Evolutionary conservation across 2,113 vertebrate genomes (phyloP).

Genomic region (Xiphias gladius): DNA sequence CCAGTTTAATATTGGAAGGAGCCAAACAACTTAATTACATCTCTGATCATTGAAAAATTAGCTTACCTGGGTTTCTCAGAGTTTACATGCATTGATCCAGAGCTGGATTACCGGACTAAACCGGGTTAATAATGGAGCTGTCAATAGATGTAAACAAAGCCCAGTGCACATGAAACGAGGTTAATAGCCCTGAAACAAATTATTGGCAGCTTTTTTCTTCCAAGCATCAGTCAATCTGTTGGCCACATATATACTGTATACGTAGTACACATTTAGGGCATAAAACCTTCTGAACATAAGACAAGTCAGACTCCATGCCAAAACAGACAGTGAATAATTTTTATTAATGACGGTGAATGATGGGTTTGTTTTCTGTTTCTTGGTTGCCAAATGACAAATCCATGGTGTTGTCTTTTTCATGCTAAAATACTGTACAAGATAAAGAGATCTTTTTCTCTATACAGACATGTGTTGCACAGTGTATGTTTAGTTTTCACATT

Average conservation of each 20-base stretch:
- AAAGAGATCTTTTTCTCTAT: background rate
- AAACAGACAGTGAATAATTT: conserved; percentile 12
- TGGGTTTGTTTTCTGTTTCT: conserved; percentile 23
- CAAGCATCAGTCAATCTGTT: conserved; percentile 16
- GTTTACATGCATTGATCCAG: conserved; percentile 56
- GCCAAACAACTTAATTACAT: conserved; percentile 30
- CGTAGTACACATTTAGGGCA: background rate
- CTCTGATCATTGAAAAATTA: conserved; percentile 45
- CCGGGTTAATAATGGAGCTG: conserved; percentile 39
- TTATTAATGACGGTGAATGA: conserved; percentile 25
- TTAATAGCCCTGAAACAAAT: conserved; percentile 31
- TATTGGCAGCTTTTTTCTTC: conserved; percentile 17
- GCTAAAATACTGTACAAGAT: background rate
- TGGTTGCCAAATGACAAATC: conserved; percentile 20
- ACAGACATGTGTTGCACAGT: background rate
- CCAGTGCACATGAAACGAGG: conserved; percentile 28
- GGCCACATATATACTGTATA: background rate
- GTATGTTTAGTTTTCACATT: background rate
- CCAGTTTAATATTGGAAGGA: conserved; percentile 24
- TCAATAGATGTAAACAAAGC: conserved; percentile 37
- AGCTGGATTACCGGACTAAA: conserved; percentile 30
- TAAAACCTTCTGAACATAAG: background rate
- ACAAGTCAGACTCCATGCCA: background rate
- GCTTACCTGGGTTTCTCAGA: conserved; percentile 38
- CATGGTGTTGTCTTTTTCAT: background rate